Evolutionary conservation across 2,113 vertebrate genomes (phyloP).

Genomic region (Callocephalon fimbriatum): DNA sequence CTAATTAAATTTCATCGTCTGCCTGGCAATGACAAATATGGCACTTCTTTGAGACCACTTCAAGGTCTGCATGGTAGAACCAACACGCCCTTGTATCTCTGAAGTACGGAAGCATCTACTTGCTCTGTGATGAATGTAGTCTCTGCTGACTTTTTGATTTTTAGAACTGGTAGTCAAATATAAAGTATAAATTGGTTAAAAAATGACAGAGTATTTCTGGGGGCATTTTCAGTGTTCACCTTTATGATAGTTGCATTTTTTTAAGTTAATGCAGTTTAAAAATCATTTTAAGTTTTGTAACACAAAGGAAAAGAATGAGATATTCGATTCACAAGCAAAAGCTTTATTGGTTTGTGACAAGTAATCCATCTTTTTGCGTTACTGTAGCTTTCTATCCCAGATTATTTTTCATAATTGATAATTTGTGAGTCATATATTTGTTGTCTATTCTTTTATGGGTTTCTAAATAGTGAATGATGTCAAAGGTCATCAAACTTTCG

Average conservation of each 20-base stretch:
- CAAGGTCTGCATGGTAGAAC: neutral
- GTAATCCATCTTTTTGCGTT: slow-evolving; percentile 80
- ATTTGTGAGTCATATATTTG: slow-evolving; percentile 79
- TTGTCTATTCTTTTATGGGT: slow-evolving; percentile 74
- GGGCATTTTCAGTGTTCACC: slow-evolving; percentile 23
- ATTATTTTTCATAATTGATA: slow-evolving; percentile 81
- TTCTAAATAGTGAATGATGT: slow-evolving; percentile 72
- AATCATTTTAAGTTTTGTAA: slow-evolving; percentile 75
- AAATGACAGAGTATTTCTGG: slow-evolving; percentile 56
- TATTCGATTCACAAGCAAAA: slow-evolving; percentile 76
- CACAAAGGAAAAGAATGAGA: slow-evolving; percentile 67
- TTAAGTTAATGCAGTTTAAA: slow-evolving; percentile 73
- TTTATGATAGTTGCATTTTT: slow-evolving; percentile 57
- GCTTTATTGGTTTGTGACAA: slow-evolving; percentile 79
- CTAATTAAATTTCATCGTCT: neutral
- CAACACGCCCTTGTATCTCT: neutral
- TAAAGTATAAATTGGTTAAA: slow-evolving; percentile 49
- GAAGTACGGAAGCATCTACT: neutral
- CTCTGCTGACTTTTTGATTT: neutral
- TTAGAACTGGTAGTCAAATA: slow-evolving; percentile 7
- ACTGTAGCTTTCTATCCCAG: slow-evolving; percentile 64
- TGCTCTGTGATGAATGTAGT: neutral
- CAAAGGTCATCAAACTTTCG: slow-evolving; percentile 57
- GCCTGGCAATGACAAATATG: neutral
- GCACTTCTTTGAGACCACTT: neutral